Percentiles rank a stretch among this genome's conserved stretches.
Conservation (phyloP, 2,113 vertebrate species). For the Natator depressus region DNA sequence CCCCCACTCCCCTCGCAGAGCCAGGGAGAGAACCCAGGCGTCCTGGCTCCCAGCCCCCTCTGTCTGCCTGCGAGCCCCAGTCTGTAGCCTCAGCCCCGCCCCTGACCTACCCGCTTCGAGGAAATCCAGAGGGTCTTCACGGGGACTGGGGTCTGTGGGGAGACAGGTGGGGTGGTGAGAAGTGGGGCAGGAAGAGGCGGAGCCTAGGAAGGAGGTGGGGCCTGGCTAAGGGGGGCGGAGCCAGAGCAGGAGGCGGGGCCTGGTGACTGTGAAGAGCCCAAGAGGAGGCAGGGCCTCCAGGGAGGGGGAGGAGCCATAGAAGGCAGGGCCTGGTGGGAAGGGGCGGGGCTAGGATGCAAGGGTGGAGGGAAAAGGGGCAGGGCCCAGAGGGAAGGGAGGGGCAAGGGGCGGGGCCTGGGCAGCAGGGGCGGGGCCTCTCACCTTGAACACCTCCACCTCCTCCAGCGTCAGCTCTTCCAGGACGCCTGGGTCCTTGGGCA, state of each 20-base stretch:
- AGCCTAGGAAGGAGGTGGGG: not conserved
- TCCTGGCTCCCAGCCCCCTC: too few relatives aligned
- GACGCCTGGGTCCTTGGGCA: constrained; percentile 81
- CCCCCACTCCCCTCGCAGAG: too few relatives aligned
- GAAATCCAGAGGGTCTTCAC: constrained; percentile 88
- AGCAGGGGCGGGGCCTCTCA: constrained; percentile 44
- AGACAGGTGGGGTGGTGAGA: not conserved
- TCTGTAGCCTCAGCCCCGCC: too few relatives aligned
- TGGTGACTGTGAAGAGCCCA: not conserved
- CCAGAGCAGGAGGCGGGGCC: not conserved
- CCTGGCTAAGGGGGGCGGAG: not conserved
- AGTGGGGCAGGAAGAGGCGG: too few relatives aligned
- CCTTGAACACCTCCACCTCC: constrained; percentile 87
- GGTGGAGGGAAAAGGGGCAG: not conserved
- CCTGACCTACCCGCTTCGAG: constrained; percentile 82
- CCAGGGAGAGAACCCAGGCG: too few relatives aligned
- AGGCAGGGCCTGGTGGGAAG: too few relatives aligned
- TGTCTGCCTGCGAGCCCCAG: too few relatives aligned
- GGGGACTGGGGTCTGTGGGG: constrained; percentile 75
- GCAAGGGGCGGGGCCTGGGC: not conserved
- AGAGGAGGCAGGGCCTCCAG: too few relatives aligned
- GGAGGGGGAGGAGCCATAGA: not conserved
- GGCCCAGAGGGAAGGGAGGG: not conserved
- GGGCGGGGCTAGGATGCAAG: not conserved
- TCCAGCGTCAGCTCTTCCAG: constrained; percentile 86